Evolutionary conservation across 2,888 invertebrate genomes (phyloP).

Genomic region (Polymixis lichenea): DNA sequence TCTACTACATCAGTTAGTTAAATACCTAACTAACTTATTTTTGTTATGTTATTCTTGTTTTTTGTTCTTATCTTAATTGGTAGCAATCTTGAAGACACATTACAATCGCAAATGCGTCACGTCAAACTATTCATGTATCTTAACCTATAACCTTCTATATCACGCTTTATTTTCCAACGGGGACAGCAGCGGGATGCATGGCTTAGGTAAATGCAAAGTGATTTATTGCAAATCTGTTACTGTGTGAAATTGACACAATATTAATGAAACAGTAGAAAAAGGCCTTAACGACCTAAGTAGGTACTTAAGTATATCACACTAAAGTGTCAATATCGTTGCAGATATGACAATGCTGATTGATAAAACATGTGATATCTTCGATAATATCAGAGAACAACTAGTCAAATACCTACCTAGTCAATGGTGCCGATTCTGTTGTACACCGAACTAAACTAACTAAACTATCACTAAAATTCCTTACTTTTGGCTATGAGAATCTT

Average conservation of each 20-base stretch:
- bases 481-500: too few species aligned
- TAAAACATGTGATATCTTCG: slow-evolving; percentile 13
- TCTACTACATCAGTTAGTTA: neutral
- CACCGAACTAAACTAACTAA: too few species aligned
- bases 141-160: neutral
- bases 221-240: neutral
- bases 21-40: too few species aligned
- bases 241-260: neutral
- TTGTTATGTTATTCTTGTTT: slow-evolving; percentile 17
- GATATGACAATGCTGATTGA: neutral
- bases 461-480: too few species aligned
- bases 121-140: neutral
- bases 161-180: neutral
- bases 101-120: slow-evolving; percentile 28
- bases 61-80: slow-evolving; percentile 22
- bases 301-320: neutral
- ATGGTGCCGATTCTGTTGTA: too few species aligned
- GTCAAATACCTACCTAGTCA: too few species aligned
- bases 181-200: neutral
- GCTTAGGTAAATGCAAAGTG: neutral
- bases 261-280: neutral
- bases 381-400: neutral
- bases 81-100: slow-evolving; percentile 11
- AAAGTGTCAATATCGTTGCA: slow-evolving; percentile 7
- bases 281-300: neutral